A percentile compares a stretch with the other conserved stretches of the same genome.
phyloP scores from a whole-genome alignment of 2,888 invertebrate genomes.

The Heliconius hortense region DNA sequence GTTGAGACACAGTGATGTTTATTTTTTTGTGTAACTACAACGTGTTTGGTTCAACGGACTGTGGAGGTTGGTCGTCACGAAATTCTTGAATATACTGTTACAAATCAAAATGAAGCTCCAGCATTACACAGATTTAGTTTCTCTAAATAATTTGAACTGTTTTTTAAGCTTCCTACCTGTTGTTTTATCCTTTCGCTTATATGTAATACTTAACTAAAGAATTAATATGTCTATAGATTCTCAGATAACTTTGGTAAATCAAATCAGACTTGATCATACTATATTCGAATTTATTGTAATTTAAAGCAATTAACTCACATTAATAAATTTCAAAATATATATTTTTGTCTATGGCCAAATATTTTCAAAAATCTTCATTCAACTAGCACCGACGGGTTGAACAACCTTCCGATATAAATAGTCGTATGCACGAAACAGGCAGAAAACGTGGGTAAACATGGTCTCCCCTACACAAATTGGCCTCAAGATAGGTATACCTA shows the following conservation, averaged over 20 bases:
- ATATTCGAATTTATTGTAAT: too few relatives aligned
- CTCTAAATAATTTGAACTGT: background rate
- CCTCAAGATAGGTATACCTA: slow-evolving; percentile 14
- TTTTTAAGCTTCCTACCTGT: background rate
- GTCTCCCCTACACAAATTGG: slow-evolving; percentile 50
- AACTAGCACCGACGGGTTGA: slow-evolving; percentile 59
- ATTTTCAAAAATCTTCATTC: slow-evolving; percentile 24
- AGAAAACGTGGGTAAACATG: slow-evolving; percentile 56
- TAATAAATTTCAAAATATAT: background rate
- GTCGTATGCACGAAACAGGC: slow-evolving; percentile 57
- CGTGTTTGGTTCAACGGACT: slow-evolving; percentile 82
- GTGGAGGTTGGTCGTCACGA: slow-evolving; percentile 74
- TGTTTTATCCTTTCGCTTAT: background rate
- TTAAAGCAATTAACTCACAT: background rate
- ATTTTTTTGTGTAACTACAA: slow-evolving; percentile 78
- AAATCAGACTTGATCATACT: background rate
- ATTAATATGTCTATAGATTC: background rate
- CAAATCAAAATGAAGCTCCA: slow-evolving; percentile 66
- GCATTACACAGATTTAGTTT: slow-evolving; percentile 50
- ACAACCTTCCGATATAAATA: slow-evolving; percentile 75
- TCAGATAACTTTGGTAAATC: background rate
- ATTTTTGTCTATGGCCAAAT: background rate
- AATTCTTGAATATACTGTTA: slow-evolving; percentile 70
- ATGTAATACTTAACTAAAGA: background rate
- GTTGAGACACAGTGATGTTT: slow-evolving; percentile 64